Conservation (phyloP, 37 sponge, comb jelly and placozoan genomes). For the Mnemiopsis leidyi region DNA sequence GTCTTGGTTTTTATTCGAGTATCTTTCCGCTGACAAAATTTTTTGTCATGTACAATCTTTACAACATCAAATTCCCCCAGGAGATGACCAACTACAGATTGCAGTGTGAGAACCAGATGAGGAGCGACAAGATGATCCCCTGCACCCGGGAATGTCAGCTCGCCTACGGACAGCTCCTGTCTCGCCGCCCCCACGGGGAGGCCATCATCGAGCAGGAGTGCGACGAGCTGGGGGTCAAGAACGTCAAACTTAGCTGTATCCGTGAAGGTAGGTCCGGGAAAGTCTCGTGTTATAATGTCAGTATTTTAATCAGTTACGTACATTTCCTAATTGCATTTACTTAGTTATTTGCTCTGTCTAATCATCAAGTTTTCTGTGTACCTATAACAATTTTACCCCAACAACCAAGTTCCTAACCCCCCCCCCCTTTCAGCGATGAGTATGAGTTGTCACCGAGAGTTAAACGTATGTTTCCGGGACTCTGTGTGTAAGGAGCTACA, state of each 20-base stretch:
- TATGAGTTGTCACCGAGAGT: background rate
- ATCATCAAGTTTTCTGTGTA: too few relatives aligned
- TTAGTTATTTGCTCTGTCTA: background rate
- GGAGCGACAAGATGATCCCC: background rate
- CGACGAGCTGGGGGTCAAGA: constrained; percentile 9
- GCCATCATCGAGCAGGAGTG: constrained; percentile 5
- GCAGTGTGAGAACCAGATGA: constrained; percentile 21
- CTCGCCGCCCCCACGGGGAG: background rate
- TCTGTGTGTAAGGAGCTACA: constrained; percentile 29
- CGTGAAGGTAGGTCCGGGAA: background rate
- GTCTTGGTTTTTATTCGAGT: too few relatives aligned
- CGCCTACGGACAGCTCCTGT: constrained; percentile 24
- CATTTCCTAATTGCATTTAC: background rate
- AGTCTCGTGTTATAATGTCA: too few relatives aligned
- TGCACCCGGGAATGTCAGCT: constrained; percentile 4
- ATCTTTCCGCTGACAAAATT: background rate
- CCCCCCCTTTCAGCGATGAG: constrained; percentile 13
- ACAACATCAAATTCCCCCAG: too few relatives aligned
- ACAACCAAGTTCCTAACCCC: background rate
- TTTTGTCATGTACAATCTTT: too few relatives aligned
- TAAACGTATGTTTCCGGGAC: background rate
- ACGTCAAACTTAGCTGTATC: constrained; percentile 56
- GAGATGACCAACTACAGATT: constrained; percentile 46
- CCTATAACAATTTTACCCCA: too few relatives aligned
- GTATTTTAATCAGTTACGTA: background rate